A percentile compares a stretch with the other conserved stretches of the same genome.
Conservation (phyloP, 2,797 vertebrate species). For the Gymnoscopelus microlampas region DNA sequence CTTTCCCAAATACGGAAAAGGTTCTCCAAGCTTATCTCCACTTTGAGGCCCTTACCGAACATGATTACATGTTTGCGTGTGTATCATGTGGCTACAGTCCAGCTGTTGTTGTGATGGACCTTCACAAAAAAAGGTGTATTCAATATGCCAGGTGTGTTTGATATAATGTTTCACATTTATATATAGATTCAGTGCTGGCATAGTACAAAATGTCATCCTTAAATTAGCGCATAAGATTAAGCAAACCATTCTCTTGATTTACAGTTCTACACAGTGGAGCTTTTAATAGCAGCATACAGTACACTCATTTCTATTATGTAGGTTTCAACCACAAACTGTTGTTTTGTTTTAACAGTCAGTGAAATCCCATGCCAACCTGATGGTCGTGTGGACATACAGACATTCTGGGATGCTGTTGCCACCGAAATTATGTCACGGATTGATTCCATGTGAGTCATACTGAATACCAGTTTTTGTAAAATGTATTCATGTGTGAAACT, state of each 20-base stretch:
- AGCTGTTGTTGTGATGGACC: conserved; percentile 28
- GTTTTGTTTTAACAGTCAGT: conserved; percentile 3
- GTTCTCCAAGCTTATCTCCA: conserved; percentile 32
- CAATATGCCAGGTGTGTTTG: conserved; percentile 7
- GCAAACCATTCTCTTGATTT: too few relatives aligned
- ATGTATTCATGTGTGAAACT: too few relatives aligned
- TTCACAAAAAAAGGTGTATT: conserved; percentile 8
- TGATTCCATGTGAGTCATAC: neutral
- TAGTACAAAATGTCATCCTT: too few relatives aligned
- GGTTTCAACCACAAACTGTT: too few relatives aligned
- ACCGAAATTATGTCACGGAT: conserved; percentile 19
- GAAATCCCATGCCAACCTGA: conserved; percentile 18
- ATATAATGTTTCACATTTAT: neutral
- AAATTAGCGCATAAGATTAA: too few relatives aligned
- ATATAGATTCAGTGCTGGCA: too few relatives aligned
- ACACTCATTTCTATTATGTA: too few relatives aligned
- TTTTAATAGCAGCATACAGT: too few relatives aligned
- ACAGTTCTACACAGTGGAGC: too few relatives aligned
- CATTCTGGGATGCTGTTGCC: conserved; percentile 16
- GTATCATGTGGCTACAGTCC: conserved; percentile 23
- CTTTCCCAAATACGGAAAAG: conserved; percentile 23
- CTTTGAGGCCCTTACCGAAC: conserved; percentile 33
- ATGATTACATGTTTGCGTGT: conserved; percentile 31
- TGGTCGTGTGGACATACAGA: conserved; percentile 23
- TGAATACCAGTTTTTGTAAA: too few relatives aligned